Evolutionary conservation across 1,140 invertebrate species (phyloP).

Genomic region (Apis florea): DNA sequence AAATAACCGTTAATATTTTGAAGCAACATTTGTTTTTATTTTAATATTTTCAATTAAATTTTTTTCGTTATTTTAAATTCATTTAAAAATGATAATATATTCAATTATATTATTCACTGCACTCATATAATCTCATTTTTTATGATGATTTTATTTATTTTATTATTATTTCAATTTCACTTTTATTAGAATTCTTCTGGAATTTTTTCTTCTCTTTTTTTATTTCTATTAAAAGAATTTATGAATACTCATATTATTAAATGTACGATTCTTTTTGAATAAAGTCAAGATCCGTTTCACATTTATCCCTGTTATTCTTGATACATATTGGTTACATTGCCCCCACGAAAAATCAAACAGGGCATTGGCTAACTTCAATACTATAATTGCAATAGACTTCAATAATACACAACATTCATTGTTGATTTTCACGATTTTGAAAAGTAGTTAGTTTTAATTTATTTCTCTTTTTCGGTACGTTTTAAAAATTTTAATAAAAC

Average conservation of each 20-base stretch:
- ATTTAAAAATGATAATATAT: not conserved
- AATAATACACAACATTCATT: not conserved
- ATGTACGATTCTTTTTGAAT: not conserved
- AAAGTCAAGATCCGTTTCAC: not conserved
- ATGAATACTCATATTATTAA: not conserved
- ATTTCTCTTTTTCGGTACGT: not conserved
- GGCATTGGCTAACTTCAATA: constrained; percentile 28
- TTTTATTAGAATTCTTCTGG: not conserved
- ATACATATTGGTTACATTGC: constrained; percentile 16
- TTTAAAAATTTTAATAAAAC: not conserved
- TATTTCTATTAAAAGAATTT: not conserved
- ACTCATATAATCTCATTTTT: too few species aligned
- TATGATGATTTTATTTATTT: not conserved
- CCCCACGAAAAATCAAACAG: constrained; percentile 27
- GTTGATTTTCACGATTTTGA: not conserved
- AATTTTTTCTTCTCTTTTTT: not conserved
- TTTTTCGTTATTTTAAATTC: not conserved
- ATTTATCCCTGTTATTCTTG: constrained; percentile 18
- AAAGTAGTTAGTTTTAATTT: not conserved
- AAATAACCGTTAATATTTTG: not conserved
- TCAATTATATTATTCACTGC: not conserved
- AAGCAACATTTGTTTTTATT: not conserved
- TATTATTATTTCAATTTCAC: not conserved
- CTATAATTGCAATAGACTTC: not conserved
- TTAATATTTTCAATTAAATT: not conserved